Percentiles rank a stretch among this genome's conserved stretches.
These are phyloP conservation scores for Agrotis ipsilon DNA, from an alignment of 2,888 invertebrate species.

Conservation along the genomic window DNA sequence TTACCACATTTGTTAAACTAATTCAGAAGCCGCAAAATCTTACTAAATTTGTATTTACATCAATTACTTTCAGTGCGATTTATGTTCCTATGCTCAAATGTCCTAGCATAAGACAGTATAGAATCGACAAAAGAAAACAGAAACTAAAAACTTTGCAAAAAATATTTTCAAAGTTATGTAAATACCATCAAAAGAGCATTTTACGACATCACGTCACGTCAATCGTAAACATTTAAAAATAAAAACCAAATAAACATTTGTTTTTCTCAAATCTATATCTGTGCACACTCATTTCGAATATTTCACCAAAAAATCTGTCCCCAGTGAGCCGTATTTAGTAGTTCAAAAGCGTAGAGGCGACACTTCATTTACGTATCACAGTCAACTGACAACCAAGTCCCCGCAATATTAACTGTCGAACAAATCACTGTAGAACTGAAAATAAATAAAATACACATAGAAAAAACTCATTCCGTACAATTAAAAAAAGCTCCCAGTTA, in stretches of 20 bases:
- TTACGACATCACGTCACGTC: background rate
- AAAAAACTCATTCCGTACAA: constrained; percentile 87
- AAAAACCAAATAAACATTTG: constrained; percentile 23
- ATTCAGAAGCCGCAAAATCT: too few species aligned
- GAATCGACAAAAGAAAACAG: too few species aligned
- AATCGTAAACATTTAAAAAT: constrained; percentile 16
- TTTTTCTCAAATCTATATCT: constrained; percentile 48
- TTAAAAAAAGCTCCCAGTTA: constrained; percentile 87
- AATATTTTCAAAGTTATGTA: too few species aligned
- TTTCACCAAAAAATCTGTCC: constrained; percentile 71
- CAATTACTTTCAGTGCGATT: too few species aligned
- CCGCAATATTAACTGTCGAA: constrained; percentile 81
- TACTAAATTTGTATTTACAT: too few species aligned
- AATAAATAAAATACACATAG: constrained; percentile 86
- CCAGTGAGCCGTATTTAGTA: constrained; percentile 67
- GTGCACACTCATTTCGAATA: constrained; percentile 53
- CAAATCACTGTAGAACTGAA: constrained; percentile 86
- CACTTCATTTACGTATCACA: constrained; percentile 81
- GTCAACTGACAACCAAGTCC: constrained; percentile 60
- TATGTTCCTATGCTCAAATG: too few species aligned
- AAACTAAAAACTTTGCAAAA: too few species aligned
- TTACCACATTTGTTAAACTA: too few species aligned
- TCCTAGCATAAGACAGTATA: too few species aligned
- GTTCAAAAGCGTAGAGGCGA: constrained; percentile 67
- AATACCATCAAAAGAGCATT: background rate